phyloP scores from a whole-genome alignment of 2,797 vertebrate genomes.

The Dallia pectoralis region DNA sequence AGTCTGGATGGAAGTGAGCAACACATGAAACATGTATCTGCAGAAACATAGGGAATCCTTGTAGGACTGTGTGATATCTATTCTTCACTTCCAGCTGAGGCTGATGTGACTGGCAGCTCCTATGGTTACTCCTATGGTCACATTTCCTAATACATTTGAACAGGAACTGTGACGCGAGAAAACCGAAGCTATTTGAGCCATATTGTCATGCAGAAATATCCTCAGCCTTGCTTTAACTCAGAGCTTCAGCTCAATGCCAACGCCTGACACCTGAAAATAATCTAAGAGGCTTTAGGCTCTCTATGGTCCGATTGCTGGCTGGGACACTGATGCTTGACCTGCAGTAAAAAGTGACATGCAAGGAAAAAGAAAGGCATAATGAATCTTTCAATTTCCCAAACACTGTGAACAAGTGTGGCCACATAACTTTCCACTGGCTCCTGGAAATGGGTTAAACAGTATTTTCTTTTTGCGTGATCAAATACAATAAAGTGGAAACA shows the following conservation, averaged over 20 bases:
- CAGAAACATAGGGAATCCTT: not conserved
- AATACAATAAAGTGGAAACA: conserved; percentile 60
- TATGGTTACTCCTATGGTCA: not conserved
- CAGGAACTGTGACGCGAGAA: not conserved
- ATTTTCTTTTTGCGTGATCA: conserved; percentile 68
- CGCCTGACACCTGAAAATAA: not conserved
- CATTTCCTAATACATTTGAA: not conserved
- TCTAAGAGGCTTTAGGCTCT: not conserved
- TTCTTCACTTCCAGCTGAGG: not conserved
- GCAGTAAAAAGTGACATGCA: not conserved
- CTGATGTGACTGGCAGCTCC: not conserved
- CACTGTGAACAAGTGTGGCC: conserved; percentile 70
- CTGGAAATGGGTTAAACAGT: conserved; percentile 57
- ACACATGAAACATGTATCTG: not conserved
- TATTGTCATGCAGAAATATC: not conserved
- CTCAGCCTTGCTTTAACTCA: not conserved
- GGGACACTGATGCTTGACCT: not conserved
- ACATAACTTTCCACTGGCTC: conserved; percentile 61
- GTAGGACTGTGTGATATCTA: not conserved
- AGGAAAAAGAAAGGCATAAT: conserved; percentile 41
- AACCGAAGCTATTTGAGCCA: not conserved
- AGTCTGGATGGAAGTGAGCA: not conserved
- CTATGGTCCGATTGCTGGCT: not conserved
- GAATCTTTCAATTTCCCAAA: conserved; percentile 73
- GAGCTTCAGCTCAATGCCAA: no score